Evolutionary conservation across 2,888 invertebrate species (phyloP).

Genomic region (Oxystoma pomonae): DNA sequence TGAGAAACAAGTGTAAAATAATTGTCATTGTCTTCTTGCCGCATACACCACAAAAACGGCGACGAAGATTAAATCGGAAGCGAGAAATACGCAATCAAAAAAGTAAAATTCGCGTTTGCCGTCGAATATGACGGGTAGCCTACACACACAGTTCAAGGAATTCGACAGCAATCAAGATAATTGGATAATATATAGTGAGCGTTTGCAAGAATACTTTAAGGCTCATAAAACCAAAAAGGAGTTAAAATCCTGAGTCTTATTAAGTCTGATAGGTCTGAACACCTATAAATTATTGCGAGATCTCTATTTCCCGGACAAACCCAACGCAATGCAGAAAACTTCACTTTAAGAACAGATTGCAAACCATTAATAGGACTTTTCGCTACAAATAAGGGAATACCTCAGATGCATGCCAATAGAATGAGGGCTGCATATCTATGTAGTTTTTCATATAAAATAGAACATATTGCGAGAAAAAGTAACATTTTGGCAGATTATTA

Average conservation of each 20-base stretch:
- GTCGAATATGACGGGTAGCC: not conserved
- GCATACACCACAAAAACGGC: not conserved
- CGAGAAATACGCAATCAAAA: not conserved
- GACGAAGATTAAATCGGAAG: not conserved
- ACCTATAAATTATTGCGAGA: not conserved
- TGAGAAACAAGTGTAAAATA: too few relatives aligned
- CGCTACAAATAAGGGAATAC: too few relatives aligned
- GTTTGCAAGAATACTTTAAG: not conserved
- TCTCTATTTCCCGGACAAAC: not conserved
- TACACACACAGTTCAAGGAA: not conserved
- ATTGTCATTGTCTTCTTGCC: too few relatives aligned
- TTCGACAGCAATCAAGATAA: not conserved
- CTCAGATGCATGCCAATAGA: too few relatives aligned
- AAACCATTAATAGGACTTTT: too few relatives aligned
- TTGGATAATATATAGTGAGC: not conserved
- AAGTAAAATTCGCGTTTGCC: not conserved
- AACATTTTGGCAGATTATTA: too few relatives aligned
- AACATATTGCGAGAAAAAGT: too few relatives aligned
- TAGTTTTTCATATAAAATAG: too few relatives aligned
- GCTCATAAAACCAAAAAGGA: not conserved
- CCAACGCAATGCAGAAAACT: too few relatives aligned
- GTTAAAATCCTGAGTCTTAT: not conserved
- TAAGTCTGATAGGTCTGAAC: not conserved
- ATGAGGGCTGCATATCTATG: too few relatives aligned
- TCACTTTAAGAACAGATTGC: too few relatives aligned